Conservation (phyloP, 1,140 invertebrate genomes). For the Achatina immaculata region DNA sequence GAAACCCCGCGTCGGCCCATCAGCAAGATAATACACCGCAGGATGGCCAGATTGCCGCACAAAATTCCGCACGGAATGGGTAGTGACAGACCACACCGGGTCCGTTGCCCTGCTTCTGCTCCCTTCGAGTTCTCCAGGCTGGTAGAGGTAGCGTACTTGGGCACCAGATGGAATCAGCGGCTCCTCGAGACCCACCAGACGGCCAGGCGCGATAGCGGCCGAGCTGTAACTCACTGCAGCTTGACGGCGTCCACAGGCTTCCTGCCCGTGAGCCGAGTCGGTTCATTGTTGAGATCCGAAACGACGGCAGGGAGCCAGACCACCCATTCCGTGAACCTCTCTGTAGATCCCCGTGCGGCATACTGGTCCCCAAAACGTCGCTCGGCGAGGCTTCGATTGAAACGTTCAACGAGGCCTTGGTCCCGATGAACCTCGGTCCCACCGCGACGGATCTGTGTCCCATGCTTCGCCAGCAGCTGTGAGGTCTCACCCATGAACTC, state of each 20-base stretch:
- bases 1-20: slow-evolving; percentile 41
- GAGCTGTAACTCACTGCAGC: slow-evolving; percentile 3
- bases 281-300: slow-evolving; percentile 35
- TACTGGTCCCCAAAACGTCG: slow-evolving; percentile 44
- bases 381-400: slow-evolving; percentile 40
- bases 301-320: slow-evolving; percentile 37
- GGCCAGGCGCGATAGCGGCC: slow-evolving; percentile 2
- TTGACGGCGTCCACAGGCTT: slow-evolving; percentile 37
- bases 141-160: slow-evolving; percentile 41
- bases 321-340: slow-evolving; percentile 35
- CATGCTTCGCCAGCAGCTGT: slow-evolving; percentile 44
- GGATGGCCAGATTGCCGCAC: slow-evolving; percentile 24
- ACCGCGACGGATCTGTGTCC: slow-evolving; percentile 30
- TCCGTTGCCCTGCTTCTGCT: slow-evolving; percentile 33
- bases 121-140: slow-evolving; percentile 45
- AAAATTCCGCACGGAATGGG: slow-evolving; percentile 24
- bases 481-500: too few species aligned
- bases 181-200: slow-evolving; percentile 30
- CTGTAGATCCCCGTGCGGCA: slow-evolving; percentile 14
- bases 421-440: slow-evolving; percentile 25
- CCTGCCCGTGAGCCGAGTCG: slow-evolving; percentile 37
- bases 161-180: slow-evolving; percentile 9
- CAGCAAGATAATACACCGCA: slow-evolving; percentile 40
- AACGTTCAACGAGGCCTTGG: too few species aligned
- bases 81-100: slow-evolving; percentile 39